Percentiles rank a stretch among this genome's conserved stretches.
Evolutionary conservation across 2,113 vertebrate genomes (phyloP).

Genomic region (Heterocephalus glaber): DNA sequence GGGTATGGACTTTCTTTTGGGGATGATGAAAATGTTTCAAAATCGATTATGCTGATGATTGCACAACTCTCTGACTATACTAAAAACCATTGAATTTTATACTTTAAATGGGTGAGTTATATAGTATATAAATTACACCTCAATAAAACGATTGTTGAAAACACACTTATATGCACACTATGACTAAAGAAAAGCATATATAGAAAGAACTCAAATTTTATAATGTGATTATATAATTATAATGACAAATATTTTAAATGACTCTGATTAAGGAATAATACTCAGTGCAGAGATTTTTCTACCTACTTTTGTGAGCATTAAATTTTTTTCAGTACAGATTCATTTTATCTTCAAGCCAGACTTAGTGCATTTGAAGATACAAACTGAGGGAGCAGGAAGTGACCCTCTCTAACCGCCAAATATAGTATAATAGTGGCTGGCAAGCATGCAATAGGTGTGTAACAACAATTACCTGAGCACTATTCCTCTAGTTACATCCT

Average conservation of each 20-base stretch:
- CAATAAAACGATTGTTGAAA: not conserved
- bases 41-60: not conserved
- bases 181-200: constrained; percentile 18
- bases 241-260: not conserved
- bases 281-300: not conserved
- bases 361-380: not conserved
- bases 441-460: not conserved
- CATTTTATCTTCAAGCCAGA: constrained; percentile 37
- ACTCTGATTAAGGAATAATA: not conserved
- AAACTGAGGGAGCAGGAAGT: not conserved
- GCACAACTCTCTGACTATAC: not conserved
- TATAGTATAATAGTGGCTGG: not conserved
- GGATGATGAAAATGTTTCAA: not conserved
- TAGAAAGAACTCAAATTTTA: not conserved
- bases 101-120: not conserved
- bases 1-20: not conserved
- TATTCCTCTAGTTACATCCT: not conserved
- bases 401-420: not conserved
- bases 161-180: not conserved
- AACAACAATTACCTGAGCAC: not conserved
- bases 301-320: not conserved
- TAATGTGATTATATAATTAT: constrained; percentile 1
- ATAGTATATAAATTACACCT: not conserved
- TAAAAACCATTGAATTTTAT: constrained; percentile 25
- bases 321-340: not conserved